These are phyloP conservation scores for Sardina pilchardus DNA, from an alignment of 2,113 vertebrate species.

Conservation along the genomic window DNA sequence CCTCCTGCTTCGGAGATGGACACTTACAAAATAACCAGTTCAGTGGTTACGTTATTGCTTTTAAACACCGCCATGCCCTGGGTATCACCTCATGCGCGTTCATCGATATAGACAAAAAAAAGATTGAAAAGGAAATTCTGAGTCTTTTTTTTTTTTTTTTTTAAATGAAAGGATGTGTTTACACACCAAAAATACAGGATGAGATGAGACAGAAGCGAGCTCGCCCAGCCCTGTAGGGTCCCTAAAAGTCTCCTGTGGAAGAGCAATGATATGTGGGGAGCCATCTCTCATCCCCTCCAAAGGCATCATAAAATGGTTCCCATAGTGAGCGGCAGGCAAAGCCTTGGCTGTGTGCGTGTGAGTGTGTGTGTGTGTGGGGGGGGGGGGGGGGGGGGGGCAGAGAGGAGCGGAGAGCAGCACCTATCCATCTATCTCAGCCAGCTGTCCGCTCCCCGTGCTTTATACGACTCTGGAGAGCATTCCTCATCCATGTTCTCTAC, in stretches of 20 bases:
- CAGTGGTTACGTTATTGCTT: neutral
- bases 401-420: slow-evolving; percentile 35
- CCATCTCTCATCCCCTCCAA: slow-evolving; percentile 52
- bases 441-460: slow-evolving; percentile 43
- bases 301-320: slow-evolving; percentile 45
- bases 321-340: slow-evolving; percentile 23
- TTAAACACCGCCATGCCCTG: neutral
- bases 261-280: slow-evolving; percentile 51
- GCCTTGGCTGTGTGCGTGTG: slow-evolving; percentile 23
- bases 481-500: slow-evolving; percentile 44
- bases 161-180: neutral
- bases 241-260: slow-evolving; percentile 50
- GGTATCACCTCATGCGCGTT: neutral
- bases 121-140: neutral
- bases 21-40: neutral
- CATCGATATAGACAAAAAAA: neutral
- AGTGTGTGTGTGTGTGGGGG: too few relatives aligned
- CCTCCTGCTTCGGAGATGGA: neutral
- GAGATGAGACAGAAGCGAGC: neutral
- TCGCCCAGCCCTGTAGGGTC: slow-evolving; percentile 18
- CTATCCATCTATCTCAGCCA: slow-evolving; percentile 51
- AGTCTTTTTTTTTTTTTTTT: too few relatives aligned
- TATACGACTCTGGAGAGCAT: slow-evolving; percentile 48
- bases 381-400: too few relatives aligned
- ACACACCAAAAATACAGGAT: neutral